phyloP scores from a whole-genome alignment of 2,888 invertebrate species.

The Sturmia bella region DNA sequence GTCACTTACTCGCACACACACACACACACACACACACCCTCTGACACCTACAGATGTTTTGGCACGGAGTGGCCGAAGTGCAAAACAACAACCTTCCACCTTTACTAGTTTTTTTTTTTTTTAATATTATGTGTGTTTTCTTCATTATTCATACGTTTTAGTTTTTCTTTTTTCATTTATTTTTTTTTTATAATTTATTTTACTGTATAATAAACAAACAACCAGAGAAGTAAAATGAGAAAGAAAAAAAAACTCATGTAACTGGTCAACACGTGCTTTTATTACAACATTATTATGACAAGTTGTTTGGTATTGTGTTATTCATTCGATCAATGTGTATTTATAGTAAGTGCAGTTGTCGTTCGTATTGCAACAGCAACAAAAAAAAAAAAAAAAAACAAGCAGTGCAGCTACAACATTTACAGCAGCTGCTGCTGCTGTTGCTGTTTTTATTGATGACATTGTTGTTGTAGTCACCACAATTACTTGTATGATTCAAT shows the following conservation, averaged over 20 bases:
- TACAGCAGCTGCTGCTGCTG: constrained; percentile 8
- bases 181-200: constrained; percentile 31
- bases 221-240: constrained; percentile 7
- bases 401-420: not conserved
- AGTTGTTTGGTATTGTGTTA: constrained; percentile 60
- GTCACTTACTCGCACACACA: constrained; percentile 1
- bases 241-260: constrained; percentile 51
- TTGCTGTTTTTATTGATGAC: not conserved
- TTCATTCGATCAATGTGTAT: constrained; percentile 43
- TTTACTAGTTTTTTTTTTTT: constrained; percentile 36
- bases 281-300: constrained; percentile 75
- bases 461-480: constrained; percentile 10
- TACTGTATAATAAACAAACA: constrained; percentile 34
- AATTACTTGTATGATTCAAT: constrained; percentile 53
- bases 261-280: constrained; percentile 79
- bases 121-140: constrained; percentile 1
- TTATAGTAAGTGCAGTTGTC: constrained; percentile 38
- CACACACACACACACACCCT: constrained; percentile 25
- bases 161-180: constrained; percentile 29
- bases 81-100: constrained; percentile 26
- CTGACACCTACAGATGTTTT: constrained; percentile 50
- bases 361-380: constrained; percentile 28
- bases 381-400: no score
- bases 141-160: constrained; percentile 17
- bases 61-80: constrained; percentile 17